Conservation (phyloP, 2,888 invertebrate genomes). For the Diplazon laetatorius region DNA sequence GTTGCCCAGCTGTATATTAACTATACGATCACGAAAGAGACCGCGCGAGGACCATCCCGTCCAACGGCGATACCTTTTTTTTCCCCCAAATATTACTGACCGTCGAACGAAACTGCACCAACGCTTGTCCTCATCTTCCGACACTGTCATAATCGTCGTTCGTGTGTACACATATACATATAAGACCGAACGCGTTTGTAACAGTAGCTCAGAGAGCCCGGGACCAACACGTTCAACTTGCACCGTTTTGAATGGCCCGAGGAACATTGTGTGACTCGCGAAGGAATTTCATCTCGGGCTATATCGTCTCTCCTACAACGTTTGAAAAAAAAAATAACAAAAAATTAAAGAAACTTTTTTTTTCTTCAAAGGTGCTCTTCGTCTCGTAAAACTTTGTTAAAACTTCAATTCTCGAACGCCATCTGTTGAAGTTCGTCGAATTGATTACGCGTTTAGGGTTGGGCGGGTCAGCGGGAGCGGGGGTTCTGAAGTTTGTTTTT, state of each 20-base stretch:
- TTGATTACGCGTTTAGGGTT: no score
- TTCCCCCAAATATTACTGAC: constrained; percentile 59
- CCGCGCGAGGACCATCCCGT: constrained; percentile 64
- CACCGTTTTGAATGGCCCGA: constrained; percentile 33
- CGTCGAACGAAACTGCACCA: constrained; percentile 57
- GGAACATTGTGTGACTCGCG: background rate
- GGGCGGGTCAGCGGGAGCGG: no score
- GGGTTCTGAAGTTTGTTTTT: no score
- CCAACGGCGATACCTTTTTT: no score
- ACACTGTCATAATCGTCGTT: no score
- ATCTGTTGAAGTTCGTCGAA: no score
- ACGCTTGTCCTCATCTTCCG: constrained; percentile 47
- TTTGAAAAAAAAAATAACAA: no score
- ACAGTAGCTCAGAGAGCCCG: constrained; percentile 30
- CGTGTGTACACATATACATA: background rate
- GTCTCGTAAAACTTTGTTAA: background rate
- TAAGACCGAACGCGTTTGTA: background rate
- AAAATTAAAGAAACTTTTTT: no score
- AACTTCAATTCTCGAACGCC: background rate
- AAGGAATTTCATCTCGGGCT: constrained; percentile 31
- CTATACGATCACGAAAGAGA: constrained; percentile 73
- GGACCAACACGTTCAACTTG: constrained; percentile 7
- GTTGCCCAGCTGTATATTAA: constrained; percentile 78
- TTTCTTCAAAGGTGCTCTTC: constrained; percentile 4
- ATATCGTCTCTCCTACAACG: no score